Base-by-base conservation (phyloP, 2,113 vertebrate species). In the Miniopterus natalensis region DNA sequence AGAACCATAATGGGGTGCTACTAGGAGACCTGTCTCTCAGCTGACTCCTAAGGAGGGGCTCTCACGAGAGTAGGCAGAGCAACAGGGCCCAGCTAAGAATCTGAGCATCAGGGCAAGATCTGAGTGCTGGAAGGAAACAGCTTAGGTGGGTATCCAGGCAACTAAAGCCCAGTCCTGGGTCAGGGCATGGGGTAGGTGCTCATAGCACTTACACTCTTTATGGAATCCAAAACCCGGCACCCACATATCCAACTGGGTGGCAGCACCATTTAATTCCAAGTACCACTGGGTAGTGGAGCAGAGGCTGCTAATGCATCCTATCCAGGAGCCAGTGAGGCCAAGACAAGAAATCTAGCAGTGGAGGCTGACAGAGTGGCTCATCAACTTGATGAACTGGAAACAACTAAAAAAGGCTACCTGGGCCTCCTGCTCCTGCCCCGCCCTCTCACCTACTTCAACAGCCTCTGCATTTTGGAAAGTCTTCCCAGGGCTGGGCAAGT, bases 221-320 rank as follows among this genome's bases (percentile, higher is more conserved):
- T 42, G 3, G 23, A 21, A 36, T 66, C 61, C 5, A 20, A 63
- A 57, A 85, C 10, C 45, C 66, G 14, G 71, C 25, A 73, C 29
- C 6, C 13, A 59, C 15, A 51, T 51, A 71, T 27, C 63, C 84
- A 95, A 29, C 25, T 31, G 45, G 17, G 21, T 68, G 71, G 57
- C 36, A 57, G 74, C 13, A 63, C 36, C 51, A 65, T n/a, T 68
- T 63, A 96, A 73, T 79, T 88, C 51, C 92, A 95, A 59, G 45
- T 55, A 66, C 66, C 51, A 27, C 4, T 47, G 31, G 5, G 10
- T 27, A 51, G 25, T 42, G 29, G 42, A 70, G 45, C 40, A 70
- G 18, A 84, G 47, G 31, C 17, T 49, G 9, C 71, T 42, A 77
- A 36, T 4, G 3, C 7, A 71, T 31, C 66, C 49, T 13, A 36